Conservation (phyloP, 2,888 invertebrate genomes). For the Pherbina coryleti region DNA sequence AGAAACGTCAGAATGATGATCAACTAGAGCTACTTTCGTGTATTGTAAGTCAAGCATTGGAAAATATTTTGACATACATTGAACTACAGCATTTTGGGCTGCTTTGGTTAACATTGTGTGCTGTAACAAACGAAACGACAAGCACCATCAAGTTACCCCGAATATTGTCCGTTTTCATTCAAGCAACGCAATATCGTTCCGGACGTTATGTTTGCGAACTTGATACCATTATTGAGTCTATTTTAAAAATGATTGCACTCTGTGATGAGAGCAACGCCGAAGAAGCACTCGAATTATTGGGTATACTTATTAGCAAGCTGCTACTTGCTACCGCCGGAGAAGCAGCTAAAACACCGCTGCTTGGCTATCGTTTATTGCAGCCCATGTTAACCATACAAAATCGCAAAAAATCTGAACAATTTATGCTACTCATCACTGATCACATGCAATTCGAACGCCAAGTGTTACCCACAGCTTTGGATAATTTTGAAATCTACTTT, state of each 20-base stretch:
- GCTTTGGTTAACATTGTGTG: constrained; percentile 76
- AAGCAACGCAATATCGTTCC: constrained; percentile 75
- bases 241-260: constrained; percentile 65
- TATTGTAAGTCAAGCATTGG: constrained; percentile 76
- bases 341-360: constrained; percentile 79
- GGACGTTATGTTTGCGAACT: constrained; percentile 75
- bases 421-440: constrained; percentile 76
- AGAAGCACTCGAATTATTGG: constrained; percentile 43
- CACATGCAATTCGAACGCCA: constrained; percentile 81
- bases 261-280: constrained; percentile 17
- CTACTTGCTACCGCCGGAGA: constrained; percentile 75
- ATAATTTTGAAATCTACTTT: constrained; percentile 73
- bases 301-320: constrained; percentile 72
- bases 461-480: constrained; percentile 78
- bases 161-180: constrained; percentile 74
- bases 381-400: constrained; percentile 74
- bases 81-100: constrained; percentile 75
- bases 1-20: constrained; percentile 47
- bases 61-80: constrained; percentile 76
- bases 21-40: constrained; percentile 69
- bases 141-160: constrained; percentile 59
- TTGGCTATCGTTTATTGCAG: constrained; percentile 77
- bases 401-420: constrained; percentile 74
- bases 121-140: constrained; percentile 58
- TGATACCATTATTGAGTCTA: constrained; percentile 73